Evolutionary conservation across 2,797 vertebrate species (phyloP).

Genomic region (Mallotus villosus): DNA sequence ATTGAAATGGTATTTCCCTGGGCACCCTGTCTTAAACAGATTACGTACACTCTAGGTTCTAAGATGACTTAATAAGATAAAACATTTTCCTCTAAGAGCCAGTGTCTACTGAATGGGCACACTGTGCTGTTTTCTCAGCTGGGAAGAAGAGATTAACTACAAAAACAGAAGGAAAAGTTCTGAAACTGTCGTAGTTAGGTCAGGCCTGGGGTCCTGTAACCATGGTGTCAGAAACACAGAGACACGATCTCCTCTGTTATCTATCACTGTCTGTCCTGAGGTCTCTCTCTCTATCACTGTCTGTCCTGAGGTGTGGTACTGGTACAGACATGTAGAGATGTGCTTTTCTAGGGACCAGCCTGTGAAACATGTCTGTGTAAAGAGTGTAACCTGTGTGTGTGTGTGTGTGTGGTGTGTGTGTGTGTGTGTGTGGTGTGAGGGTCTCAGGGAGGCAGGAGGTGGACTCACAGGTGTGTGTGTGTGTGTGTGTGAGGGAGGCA

Average conservation of each 20-base stretch:
- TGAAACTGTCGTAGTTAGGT: neutral
- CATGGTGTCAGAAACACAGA: neutral
- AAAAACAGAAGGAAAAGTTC: neutral
- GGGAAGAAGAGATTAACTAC: constrained; percentile 18
- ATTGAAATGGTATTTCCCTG: neutral
- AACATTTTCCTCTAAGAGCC: too few relatives aligned
- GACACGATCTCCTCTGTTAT: constrained; percentile 1
- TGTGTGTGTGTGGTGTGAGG: neutral
- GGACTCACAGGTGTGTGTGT: constrained; percentile 79
- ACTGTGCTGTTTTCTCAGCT: constrained; percentile 40
- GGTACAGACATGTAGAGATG: constrained; percentile 39
- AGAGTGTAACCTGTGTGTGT: too few relatives aligned
- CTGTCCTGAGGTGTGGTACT: constrained; percentile 27
- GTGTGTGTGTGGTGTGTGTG: neutral
- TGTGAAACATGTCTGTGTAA: too few relatives aligned
- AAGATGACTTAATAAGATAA: constrained; percentile 2
- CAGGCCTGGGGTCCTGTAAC: neutral
- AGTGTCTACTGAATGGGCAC: constrained; percentile 30
- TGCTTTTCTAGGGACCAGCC: neutral
- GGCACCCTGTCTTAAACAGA: neutral
- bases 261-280: constrained; percentile 15
- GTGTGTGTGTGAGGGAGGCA: neutral
- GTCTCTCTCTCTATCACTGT: constrained; percentile 18
- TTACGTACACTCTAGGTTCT: constrained; percentile 17
- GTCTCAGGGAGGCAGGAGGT: neutral